A percentile compares a stretch with the other conserved stretches of the same genome.
Conservation (phyloP, 2,797 vertebrate genomes). For the Anguilla pacifica region DNA sequence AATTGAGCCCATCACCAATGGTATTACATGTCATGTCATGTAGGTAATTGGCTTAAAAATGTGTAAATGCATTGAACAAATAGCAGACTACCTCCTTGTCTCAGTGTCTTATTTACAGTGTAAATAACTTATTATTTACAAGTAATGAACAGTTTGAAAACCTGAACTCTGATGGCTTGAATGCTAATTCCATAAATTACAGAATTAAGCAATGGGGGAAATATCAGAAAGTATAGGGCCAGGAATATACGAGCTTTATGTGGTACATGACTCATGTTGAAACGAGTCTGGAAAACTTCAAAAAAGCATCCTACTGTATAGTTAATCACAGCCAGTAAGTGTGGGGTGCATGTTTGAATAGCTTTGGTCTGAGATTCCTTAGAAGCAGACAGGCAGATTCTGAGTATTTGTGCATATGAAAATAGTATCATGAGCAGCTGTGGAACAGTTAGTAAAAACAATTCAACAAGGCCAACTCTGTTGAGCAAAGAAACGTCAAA, state of each 20-base stretch:
- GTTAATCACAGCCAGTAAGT: too few relatives aligned
- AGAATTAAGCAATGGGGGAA: slow-evolving; percentile 10
- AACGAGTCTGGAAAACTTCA: too few relatives aligned
- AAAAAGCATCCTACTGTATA: too few relatives aligned
- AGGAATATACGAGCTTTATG: background rate
- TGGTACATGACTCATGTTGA: background rate
- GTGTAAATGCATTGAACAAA: too few relatives aligned
- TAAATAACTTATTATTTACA: too few relatives aligned
- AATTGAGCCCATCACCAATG: too few relatives aligned
- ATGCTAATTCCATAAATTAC: slow-evolving; percentile 10
- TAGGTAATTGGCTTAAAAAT: too few relatives aligned
- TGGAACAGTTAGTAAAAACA: background rate
- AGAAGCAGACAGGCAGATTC: background rate
- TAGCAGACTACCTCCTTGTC: background rate
- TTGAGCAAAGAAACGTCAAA: slow-evolving; percentile 1
- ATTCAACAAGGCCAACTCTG: background rate
- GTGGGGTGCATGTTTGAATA: too few relatives aligned
- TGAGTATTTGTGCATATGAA: slow-evolving; percentile 28
- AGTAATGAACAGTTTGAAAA: background rate
- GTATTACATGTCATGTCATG: too few relatives aligned
- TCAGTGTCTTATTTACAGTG: too few relatives aligned
- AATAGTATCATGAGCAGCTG: slow-evolving; percentile 19
- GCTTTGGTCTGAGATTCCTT: too few relatives aligned
- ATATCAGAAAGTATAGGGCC: slow-evolving; percentile 16
- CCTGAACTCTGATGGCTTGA: background rate